Base-by-base conservation (phyloP, 2,797 vertebrate genomes). In the Cryptoblepharus egeriae region DNA sequence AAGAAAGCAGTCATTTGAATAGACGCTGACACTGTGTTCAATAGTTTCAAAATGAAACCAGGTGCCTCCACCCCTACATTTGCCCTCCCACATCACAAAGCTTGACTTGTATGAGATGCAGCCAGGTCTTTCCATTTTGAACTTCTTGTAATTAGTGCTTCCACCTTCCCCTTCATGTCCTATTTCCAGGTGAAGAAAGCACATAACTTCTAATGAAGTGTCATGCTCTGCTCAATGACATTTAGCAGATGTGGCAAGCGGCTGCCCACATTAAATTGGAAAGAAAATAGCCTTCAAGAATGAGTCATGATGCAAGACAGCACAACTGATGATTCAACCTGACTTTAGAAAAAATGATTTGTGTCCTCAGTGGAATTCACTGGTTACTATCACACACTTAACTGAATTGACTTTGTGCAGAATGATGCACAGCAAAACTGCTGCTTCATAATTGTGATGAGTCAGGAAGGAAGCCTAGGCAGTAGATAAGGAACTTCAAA, bases 321-420 rank as follows among this genome's bases (percentile, higher is more conserved):
- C 26, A 86, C 70, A 84, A 77, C 71, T 60, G 84, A 88, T 84
- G 88, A 92, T 75, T 93, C 88, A 75, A 1, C 0, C 28, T 1
- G 61, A 61, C 81, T 70, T 69, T 22, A 37, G 76, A 73, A 82
- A 79, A n/a, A 65, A 39, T 20, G 49, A 57, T 72, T n/a, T 12
- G 30, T 8, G 32, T 26, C 63, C 73, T 30, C 70, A 22, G 2
- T 13, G 63, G 84, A 80, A 83, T 80, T 87, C 78, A 73, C 85
- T 67, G 0, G 18, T 39, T 84, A 85, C 78, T 75, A 77, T 83
- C 71, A 75, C 73, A 79, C 18, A 1, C 20, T 8, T 68, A 84
- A 49, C 67, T 0, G 7, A 1, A 1, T 6, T 3, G 75, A 68
- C 58, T 82, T 3, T 15, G 15, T 0, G 13, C 37, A 28, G 12